These are phyloP conservation scores for Rhynchonycteris naso DNA, from an alignment of 2,797 vertebrate genomes.

Conservation along the genomic window DNA sequence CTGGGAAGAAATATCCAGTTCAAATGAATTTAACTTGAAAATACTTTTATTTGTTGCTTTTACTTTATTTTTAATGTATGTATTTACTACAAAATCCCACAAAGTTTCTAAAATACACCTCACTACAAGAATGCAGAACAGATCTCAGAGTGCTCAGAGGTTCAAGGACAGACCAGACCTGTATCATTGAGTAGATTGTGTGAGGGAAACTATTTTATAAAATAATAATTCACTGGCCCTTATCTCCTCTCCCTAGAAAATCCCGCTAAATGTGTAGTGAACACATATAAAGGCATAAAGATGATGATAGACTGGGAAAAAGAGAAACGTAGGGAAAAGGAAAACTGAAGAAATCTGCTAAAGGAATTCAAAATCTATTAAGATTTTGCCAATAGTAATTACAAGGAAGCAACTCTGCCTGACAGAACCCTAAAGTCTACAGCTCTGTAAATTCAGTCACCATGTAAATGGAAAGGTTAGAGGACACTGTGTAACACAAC, in stretches of 20 bases:
- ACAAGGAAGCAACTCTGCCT: not conserved
- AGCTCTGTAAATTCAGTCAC: not conserved
- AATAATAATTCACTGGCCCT: not conserved
- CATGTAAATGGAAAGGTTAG: not conserved
- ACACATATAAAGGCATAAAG: not conserved
- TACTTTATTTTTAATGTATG: not conserved
- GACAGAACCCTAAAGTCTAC: not conserved
- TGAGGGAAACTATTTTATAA: not conserved
- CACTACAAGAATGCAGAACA: not conserved
- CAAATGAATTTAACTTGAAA: not conserved
- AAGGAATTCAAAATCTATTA: not conserved
- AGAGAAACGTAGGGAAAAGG: not conserved
- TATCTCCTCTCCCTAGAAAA: not conserved
- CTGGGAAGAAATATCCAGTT: not conserved
- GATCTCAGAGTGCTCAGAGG: not conserved
- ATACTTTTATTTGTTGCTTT: not conserved
- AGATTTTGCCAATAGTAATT: not conserved
- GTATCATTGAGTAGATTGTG: not conserved
- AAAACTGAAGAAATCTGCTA: not conserved
- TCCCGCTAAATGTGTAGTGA: not conserved
- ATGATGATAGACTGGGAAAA: not conserved
- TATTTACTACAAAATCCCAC: not conserved
- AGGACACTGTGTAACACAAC: not conserved
- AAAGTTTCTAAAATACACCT: not conserved
- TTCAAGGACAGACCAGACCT: not conserved